Evolutionary conservation across 1,140 invertebrate species (phyloP).

Genomic region (Drosophila sulfurigaster): DNA sequence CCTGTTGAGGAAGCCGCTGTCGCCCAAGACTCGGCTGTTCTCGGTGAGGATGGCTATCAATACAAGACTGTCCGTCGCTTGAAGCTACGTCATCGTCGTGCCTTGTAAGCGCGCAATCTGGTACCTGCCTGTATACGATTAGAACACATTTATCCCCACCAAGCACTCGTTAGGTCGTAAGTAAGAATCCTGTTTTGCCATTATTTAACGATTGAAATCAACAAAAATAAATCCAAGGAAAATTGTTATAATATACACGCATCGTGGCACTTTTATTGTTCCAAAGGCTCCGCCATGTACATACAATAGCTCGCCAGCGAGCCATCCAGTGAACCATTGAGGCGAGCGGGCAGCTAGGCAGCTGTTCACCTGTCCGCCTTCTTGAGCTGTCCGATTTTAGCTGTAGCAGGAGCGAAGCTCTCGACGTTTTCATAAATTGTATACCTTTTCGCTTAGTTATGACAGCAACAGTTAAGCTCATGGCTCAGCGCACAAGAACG

Average conservation of each 20-base stretch:
- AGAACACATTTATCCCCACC: conserved; percentile 52
- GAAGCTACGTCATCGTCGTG: conserved; percentile 74
- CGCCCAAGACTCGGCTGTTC: conserved; percentile 50
- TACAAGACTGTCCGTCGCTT: conserved; percentile 79
- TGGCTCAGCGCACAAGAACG: conserved; percentile 82
- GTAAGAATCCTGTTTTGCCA: conserved; percentile 59
- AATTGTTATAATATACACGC: conserved; percentile 74
- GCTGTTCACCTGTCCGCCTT: conserved; percentile 16
- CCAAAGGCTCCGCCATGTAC: conserved; percentile 11
- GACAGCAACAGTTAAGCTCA: conserved; percentile 83
- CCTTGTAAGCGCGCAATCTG: conserved; percentile 56
- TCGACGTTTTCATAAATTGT: conserved; percentile 80
- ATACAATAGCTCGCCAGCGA: background rate
- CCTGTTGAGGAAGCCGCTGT: conserved; percentile 15
- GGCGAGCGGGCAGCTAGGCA: background rate
- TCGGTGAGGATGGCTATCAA: conserved; percentile 65
- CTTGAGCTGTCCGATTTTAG: conserved; percentile 45
- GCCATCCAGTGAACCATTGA: background rate
- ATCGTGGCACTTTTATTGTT: conserved; percentile 45
- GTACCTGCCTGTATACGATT: conserved; percentile 62
- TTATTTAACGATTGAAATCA: conserved; percentile 81
- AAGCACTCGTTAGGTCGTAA: conserved; percentile 67
- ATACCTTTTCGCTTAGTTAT: conserved; percentile 82
- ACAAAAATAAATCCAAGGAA: conserved; percentile 75
- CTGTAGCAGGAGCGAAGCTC: conserved; percentile 17